Evolutionary conservation across 2,113 vertebrate species (phyloP), one percentile per base, ranked within the genome.

Genomic region (Chaenogobius annularis): DNA sequence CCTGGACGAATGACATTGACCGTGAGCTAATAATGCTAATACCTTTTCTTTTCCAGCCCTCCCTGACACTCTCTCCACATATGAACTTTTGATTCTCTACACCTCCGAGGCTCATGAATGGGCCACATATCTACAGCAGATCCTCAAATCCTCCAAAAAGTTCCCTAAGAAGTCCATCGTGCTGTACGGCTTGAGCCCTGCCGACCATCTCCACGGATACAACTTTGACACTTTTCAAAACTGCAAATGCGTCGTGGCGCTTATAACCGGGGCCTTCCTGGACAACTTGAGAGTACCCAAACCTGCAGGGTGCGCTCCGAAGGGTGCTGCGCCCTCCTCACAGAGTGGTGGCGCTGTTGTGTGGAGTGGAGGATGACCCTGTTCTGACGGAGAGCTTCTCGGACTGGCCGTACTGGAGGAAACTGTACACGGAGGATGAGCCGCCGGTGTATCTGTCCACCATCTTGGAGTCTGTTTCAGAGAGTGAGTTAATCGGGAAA

Each of bases 51-150:
- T 83, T 78, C 46, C 81, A 90, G 87, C 26, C 43, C 3, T 47
- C 22, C 35, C 81, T 37, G 77, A 73, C 23, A 66, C 73, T 15
- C 48, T 55, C 26, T 61, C 77, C 4, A 67, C 43, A 1, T 74
- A 76, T 15, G 82, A 91, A 62, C 73, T 94, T 74, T 68, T 93
- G 26, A 92, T 94, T 43, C 83, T 94, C 35, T 69, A 93, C 80
- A 89, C 90, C 0, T 61, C 80, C 0, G 93, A 94, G 55, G 91
- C 92, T 9, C 72, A 86, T 8, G 92, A 94, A 70, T 94, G 93
- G 93, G 93, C 92, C 0, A 22, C 20, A 0, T 94, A 94, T 74
- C 72, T 94, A 62, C 81, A 90, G 73, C 73, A 86, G 23, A 90
- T 93, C 62, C 63, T 94, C 20, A 84, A 75, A 46, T 74, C 75